Evolutionary conservation across 2,888 invertebrate species (phyloP), one percentile per base, ranked within the genome.

Genomic region (Listrodromus nycthemerus): DNA sequence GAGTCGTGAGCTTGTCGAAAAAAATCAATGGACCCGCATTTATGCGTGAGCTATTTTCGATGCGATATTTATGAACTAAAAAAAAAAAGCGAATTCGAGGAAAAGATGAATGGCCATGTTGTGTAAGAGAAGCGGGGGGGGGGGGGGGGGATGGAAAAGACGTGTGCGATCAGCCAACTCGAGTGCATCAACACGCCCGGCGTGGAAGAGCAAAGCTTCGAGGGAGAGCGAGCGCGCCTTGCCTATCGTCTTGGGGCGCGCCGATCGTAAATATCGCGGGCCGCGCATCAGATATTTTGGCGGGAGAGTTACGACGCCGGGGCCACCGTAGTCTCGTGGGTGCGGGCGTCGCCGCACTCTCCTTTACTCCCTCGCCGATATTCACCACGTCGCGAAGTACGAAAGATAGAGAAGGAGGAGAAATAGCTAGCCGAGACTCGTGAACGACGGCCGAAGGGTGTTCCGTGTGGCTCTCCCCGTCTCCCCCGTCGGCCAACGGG

Each of bases 281-380:
- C 88, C 88, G 87, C 86, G 86, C 88, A 89, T 89, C 89, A 89
- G 90, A 89, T 90, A 89, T 90, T 89, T 90, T 87, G 87, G 87
- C 86, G 87, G 87, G 89, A 90, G 89, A 90, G 85, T 90, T 90
- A 89, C 90, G 89, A 87, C 87, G 87, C 84, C 87, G 48, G 63
- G 61, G 63, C 63, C 63, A 45, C 33, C 24, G 63, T 30, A 63
- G 73, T 48, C 48, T 61, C 61, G 58, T 19, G 58, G 58, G 61
- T 73, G 41, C 73, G 61, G 73, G 73, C 58, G 58, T 73, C 27
- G 73, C 52, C 67, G 37, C 19, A 37, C 48, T 50, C 37, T 75
- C 19, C 10, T 50, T 45, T 21, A 16, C 41, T 58, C 19, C 50
- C 61, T 45, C 45, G n/a, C 41, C 4, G 21, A 24, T 3, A 55